phyloP scores from a whole-genome alignment of 2,113 vertebrate genomes.

The Chinchilla lanigera region DNA sequence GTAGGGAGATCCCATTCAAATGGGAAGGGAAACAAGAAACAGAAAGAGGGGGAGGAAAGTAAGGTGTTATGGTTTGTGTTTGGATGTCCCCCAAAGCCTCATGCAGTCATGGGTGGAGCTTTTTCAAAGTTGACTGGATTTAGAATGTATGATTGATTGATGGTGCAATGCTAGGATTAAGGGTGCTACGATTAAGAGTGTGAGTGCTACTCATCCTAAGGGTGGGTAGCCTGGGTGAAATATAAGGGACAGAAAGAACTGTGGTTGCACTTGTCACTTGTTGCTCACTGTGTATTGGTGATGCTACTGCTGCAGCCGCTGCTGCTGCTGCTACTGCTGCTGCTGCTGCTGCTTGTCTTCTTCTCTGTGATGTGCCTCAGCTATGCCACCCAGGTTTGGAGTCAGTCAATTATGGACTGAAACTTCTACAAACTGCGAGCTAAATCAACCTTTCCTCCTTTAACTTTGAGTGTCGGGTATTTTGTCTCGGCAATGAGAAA shows the following conservation, averaged over 20 bases:
- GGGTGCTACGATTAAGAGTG: too few relatives aligned
- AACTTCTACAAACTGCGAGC: background rate
- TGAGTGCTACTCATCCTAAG: too few relatives aligned
- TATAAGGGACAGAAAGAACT: background rate
- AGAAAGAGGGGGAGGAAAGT: background rate
- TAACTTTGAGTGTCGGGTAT: background rate
- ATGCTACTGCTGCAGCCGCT: background rate
- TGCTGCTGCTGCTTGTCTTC: background rate
- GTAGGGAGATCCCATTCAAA: background rate
- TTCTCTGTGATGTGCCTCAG: background rate
- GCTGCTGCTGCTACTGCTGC: background rate
- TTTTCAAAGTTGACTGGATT: background rate
- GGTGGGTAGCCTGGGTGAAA: background rate
- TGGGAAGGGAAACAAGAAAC: background rate
- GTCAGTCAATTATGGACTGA: background rate
- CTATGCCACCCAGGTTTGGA: background rate
- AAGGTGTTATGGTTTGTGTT: background rate
- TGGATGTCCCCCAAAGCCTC: background rate
- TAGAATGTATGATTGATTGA: background rate
- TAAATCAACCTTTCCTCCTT: background rate
- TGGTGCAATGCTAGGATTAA: background rate
- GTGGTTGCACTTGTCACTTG: background rate
- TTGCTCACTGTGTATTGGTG: too few relatives aligned
- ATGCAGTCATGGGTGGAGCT: background rate
- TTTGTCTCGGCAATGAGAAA: background rate